Evolutionary conservation across 2,888 invertebrate genomes (phyloP).

Genomic region (Deilephila elpenor): DNA sequence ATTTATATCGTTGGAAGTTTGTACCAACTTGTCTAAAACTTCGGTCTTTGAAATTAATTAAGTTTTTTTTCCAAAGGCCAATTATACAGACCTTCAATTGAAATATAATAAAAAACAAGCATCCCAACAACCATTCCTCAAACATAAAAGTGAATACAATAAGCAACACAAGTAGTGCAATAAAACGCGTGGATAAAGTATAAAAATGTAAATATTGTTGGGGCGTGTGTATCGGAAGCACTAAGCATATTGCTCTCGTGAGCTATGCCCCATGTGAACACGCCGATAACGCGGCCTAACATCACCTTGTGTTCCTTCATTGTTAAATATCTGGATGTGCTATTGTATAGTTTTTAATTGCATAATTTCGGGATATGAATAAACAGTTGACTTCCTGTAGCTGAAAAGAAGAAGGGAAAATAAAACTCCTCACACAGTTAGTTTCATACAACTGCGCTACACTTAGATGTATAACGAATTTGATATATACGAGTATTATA

Average conservation of each 20-base stretch:
- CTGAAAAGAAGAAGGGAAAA: too few species aligned
- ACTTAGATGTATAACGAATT: too few species aligned
- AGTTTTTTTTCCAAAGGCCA: too few species aligned
- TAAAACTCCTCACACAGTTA: too few species aligned
- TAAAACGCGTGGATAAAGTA: slow-evolving; percentile 26
- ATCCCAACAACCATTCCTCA: background rate
- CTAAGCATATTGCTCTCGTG: slow-evolving; percentile 38
- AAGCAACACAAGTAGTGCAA: slow-evolving; percentile 28
- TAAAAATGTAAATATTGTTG: slow-evolving; percentile 15
- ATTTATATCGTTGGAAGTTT: too few species aligned
- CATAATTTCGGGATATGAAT: too few species aligned
- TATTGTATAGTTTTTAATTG: background rate
- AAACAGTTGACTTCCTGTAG: too few species aligned
- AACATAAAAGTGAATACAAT: background rate
- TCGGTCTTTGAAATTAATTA: too few species aligned
- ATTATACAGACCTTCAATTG: background rate
- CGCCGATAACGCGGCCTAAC: slow-evolving; percentile 43
- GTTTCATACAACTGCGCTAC: too few species aligned
- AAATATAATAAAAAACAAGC: background rate
- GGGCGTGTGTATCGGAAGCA: slow-evolving; percentile 39
- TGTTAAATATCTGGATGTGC: slow-evolving; percentile 2
- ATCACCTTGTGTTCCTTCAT: slow-evolving; percentile 35
- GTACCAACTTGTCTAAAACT: too few species aligned
- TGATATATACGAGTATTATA: too few species aligned
- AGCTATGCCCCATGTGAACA: slow-evolving; percentile 41